Conservation (phyloP, 1,140 invertebrate genomes). For the Bombus picipes region DNA sequence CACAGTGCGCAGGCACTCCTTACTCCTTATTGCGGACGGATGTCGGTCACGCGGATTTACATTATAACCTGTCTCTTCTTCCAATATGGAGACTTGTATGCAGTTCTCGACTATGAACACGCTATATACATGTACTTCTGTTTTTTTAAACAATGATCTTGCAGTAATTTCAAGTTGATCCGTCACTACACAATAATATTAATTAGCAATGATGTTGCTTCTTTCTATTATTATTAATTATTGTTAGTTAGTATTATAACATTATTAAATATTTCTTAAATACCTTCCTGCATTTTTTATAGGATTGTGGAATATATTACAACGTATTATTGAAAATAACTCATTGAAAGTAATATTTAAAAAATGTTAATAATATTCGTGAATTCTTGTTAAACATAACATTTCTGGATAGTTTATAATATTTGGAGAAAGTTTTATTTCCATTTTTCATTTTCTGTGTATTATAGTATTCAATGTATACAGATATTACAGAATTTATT, state of each 20-base stretch:
- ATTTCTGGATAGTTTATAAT: background rate
- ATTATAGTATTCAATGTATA: background rate
- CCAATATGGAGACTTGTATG: conserved; percentile 48
- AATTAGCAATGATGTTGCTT: background rate
- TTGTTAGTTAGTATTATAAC: background rate
- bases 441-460: background rate
- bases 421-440: background rate
- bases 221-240: background rate
- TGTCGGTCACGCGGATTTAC: conserved; percentile 78
- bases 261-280: background rate
- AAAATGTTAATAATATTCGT: background rate
- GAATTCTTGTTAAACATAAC: background rate
- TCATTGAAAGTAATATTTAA: background rate
- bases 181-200: background rate
- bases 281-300: background rate
- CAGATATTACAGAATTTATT: background rate
- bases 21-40: conserved; percentile 65
- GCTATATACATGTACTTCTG: background rate
- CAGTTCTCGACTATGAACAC: background rate
- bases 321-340: background rate
- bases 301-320: background rate
- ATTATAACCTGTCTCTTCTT: conserved; percentile 73
- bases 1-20: conserved; percentile 65
- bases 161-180: background rate
- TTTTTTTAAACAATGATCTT: conserved; percentile 6